Percentiles rank a stretch among this genome's conserved stretches.
Evolutionary conservation across 2,888 invertebrate genomes (phyloP).

Genomic region (Apamea sordens): DNA sequence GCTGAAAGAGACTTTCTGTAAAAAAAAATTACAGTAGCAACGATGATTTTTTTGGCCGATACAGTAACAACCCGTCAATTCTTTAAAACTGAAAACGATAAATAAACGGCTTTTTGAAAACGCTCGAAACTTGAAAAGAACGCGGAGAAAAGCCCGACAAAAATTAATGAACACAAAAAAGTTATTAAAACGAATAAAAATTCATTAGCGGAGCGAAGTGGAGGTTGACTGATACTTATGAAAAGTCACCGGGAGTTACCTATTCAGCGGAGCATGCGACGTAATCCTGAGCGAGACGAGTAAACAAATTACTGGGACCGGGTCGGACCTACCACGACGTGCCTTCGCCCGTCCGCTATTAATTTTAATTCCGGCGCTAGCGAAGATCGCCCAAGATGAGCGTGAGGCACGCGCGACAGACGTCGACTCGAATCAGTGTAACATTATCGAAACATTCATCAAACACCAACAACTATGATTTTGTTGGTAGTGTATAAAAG

Average conservation of each 20-base stretch:
- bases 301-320: conserved; percentile 88
- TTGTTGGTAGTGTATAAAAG: neutral
- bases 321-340: conserved; percentile 79
- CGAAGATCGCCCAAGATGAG: conserved; percentile 87
- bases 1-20: conserved; percentile 14
- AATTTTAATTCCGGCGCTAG: conserved; percentile 88
- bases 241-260: conserved; percentile 86
- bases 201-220: conserved; percentile 62
- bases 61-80: neutral
- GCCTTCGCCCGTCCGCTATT: conserved; percentile 85
- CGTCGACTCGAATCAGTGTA: conserved; percentile 66
- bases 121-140: conserved; percentile 29
- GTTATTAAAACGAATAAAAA: conserved; percentile 65
- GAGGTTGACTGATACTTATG: conserved; percentile 69
- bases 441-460: conserved; percentile 57
- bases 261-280: conserved; percentile 87
- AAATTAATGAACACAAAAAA: conserved; percentile 39
- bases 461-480: conserved; percentile 38
- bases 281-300: conserved; percentile 88
- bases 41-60: neutral
- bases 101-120: conserved; percentile 12
- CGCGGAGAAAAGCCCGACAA: conserved; percentile 5
- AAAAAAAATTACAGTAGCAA: neutral
- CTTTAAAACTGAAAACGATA: neutral
- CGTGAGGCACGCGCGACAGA: conserved; percentile 83